Conservation (phyloP, 2,888 invertebrate genomes). For the Lasioglossum pauxillum region DNA sequence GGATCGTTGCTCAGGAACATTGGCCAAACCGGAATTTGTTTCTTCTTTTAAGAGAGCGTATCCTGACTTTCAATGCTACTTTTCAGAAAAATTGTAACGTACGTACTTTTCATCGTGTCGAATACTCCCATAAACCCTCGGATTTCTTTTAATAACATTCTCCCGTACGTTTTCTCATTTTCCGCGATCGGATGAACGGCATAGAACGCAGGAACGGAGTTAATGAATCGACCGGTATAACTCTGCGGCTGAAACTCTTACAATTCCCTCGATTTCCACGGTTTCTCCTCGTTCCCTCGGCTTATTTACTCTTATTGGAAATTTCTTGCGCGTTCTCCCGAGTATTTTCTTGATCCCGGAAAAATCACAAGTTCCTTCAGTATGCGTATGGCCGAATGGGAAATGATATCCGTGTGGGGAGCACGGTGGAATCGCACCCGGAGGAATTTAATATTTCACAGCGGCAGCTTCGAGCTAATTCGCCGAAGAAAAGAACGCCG, state of each 20-base stretch:
- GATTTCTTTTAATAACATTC: slow-evolving; percentile 8
- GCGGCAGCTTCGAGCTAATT: slow-evolving; percentile 43
- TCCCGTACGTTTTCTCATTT: background rate
- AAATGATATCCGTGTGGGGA: slow-evolving; percentile 13
- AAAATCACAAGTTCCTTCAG: background rate
- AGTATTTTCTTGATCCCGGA: slow-evolving; percentile 1
- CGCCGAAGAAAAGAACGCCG: slow-evolving; percentile 49
- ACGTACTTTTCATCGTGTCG: background rate
- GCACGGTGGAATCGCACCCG: background rate
- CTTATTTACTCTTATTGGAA: slow-evolving; percentile 2
- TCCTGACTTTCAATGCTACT: background rate
- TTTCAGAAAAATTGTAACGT: background rate
- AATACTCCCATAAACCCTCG: background rate
- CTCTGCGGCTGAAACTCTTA: slow-evolving; percentile 1
- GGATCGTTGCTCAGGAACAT: background rate
- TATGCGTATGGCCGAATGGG: background rate
- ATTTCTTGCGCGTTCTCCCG: slow-evolving; percentile 7
- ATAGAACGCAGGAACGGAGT: background rate
- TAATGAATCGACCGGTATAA: background rate
- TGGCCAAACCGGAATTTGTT: background rate
- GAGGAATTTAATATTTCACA: slow-evolving; percentile 58
- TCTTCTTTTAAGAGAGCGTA: background rate
- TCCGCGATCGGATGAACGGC: background rate
- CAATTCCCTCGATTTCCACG: background rate
- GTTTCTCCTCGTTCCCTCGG: background rate